Evolutionary conservation across 2,888 invertebrate genomes (phyloP).

Genomic region (Sinotaia quadrata): DNA sequence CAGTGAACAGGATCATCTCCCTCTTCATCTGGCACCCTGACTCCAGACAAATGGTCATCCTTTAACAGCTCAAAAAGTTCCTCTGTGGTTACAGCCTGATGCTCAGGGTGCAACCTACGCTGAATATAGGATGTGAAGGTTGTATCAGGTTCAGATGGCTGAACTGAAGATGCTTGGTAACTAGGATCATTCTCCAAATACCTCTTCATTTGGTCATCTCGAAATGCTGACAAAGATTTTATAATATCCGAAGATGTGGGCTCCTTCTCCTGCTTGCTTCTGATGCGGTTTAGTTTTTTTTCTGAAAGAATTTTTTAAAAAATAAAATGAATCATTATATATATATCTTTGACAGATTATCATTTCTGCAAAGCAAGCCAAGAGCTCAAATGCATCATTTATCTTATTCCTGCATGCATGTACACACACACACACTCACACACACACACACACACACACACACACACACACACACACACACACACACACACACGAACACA

Average conservation of each 20-base stretch:
- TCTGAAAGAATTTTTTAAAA: too few relatives aligned
- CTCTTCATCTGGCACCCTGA: too few relatives aligned
- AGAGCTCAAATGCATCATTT: background rate
- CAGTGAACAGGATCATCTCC: too few relatives aligned
- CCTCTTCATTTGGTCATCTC: slow-evolving; percentile 38
- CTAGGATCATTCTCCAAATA: slow-evolving; percentile 28
- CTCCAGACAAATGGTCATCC: too few relatives aligned
- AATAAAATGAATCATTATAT: background rate
- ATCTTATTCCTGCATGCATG: too few relatives aligned
- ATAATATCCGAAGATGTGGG: slow-evolving; percentile 40
- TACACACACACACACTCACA: too few relatives aligned
- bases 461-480: background rate
- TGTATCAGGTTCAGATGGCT: background rate
- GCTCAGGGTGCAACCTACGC: slow-evolving; percentile 36
- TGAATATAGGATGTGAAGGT: slow-evolving; percentile 30
- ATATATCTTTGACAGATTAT: background rate
- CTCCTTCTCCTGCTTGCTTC: slow-evolving; percentile 19
- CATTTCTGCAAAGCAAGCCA: background rate
- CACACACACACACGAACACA: background rate
- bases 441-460: background rate
- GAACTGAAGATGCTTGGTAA: background rate
- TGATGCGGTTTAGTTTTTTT: slow-evolving; percentile 30
- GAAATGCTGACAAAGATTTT: slow-evolving; percentile 33
- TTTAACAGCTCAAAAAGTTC: slow-evolving; percentile 37
- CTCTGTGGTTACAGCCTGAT: slow-evolving; percentile 33